Base-by-base conservation (phyloP, 2,888 invertebrate species). In the Acheta domesticus region DNA sequence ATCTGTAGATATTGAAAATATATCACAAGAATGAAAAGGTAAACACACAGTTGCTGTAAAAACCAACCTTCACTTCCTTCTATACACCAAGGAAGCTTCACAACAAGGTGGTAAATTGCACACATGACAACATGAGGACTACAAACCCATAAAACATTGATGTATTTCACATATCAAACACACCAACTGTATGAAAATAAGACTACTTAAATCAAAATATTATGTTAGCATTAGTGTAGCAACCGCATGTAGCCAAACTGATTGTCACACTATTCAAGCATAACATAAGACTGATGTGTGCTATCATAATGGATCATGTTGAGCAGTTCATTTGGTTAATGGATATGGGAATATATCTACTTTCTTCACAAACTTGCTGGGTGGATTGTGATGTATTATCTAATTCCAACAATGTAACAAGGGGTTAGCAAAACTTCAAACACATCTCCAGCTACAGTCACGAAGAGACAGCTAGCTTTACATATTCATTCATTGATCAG, bases 111-210 rank as follows among this genome's bases (percentile, higher is more conserved):
- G 62, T 62, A 62, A 62, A 19, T 62, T 62, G 62, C 62, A 62
- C 62, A 62, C 62, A 62, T 62, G 62, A 62, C 62, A 62, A 62
- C 62, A 62, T 12, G 62, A 62, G n/a, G 62, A 62, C 62, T 62
- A 62, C 62, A 62, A 62, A 36, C n/a, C 62, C 62, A 62, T n/a
- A 62, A 62, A 62, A 62, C 62, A 62, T 62, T 62, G 62, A 62
- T 19, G 62, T 62, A n/a, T 62, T 62, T 62, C 62, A 62, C 62
- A 62, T 62, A 62, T 62, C 62, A 62, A 62, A 19, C n/a, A 62
- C 62, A 62, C 62, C 62, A 62, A 62, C 62, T 62, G 62, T 62
- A 62, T n/a, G 62, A 62, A 62, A 62, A 62, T 62, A 62, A 62
- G 16, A 62, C 62, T 62, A 62, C 62, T 62, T n/a, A 62, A 62